Conservation (phyloP, 2,113 vertebrate genomes). For the Syngnathus typhle region DNA sequence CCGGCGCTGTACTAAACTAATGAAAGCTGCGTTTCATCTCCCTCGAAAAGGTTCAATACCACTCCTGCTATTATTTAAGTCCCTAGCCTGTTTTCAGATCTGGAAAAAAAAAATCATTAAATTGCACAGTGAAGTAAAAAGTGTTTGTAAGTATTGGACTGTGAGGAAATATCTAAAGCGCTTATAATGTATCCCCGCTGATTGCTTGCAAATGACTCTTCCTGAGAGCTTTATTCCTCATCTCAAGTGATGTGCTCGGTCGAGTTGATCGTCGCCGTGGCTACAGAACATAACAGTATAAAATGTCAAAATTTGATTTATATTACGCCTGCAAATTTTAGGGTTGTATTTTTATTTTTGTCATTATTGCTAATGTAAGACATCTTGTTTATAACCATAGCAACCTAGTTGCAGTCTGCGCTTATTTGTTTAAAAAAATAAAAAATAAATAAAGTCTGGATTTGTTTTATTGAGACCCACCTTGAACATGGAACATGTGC, state of each 20-base stretch:
- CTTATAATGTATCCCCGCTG: constrained; percentile 66
- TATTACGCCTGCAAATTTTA: constrained; percentile 7
- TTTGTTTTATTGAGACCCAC: neutral
- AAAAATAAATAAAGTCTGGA: neutral
- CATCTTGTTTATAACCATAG: neutral
- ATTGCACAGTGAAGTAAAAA: constrained; percentile 68
- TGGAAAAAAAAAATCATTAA: constrained; percentile 63
- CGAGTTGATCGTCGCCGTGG: constrained; percentile 18
- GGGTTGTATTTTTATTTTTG: neutral
- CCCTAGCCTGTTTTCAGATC: constrained; percentile 72
- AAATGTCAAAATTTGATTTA: constrained; percentile 7
- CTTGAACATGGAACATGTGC: neutral
- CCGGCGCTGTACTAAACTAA: constrained; percentile 75
- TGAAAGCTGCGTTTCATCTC: constrained; percentile 78
- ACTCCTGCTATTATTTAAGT: constrained; percentile 75
- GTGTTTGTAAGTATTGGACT: constrained; percentile 66
- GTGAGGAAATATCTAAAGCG: constrained; percentile 66
- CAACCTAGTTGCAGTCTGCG: neutral
- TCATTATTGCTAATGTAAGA: neutral
- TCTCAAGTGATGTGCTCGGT: constrained; percentile 26
- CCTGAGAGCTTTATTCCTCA: constrained; percentile 48
- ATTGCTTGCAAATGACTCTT: constrained; percentile 52
- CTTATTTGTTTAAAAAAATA: neutral
- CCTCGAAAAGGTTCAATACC: constrained; percentile 71
- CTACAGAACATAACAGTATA: neutral